These are phyloP conservation scores for Epizoanthus illoricatus DNA, from an alignment of 92 coral and sea anemone genomes.

Conservation along the genomic window DNA sequence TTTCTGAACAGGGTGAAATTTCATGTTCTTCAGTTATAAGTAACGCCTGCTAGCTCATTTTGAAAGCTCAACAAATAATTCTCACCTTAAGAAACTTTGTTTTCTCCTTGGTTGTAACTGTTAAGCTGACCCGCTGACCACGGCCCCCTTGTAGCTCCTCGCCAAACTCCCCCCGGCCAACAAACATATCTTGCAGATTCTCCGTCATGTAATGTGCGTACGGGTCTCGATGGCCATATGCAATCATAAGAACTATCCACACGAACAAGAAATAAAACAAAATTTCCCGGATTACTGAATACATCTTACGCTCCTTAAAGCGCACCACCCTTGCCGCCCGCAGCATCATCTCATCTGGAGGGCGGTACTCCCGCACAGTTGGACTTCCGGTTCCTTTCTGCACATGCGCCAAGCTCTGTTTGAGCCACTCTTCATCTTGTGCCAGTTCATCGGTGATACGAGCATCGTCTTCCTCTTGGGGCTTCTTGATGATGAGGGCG, in stretches of 20 bases:
- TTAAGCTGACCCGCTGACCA: conserved; percentile 38
- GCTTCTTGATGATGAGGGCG: conserved; percentile 82
- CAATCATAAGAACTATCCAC: conserved; percentile 87
- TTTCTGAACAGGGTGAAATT: neutral
- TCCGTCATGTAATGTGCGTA: conserved; percentile 83
- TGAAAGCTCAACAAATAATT: too few species aligned
- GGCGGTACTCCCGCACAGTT: conserved; percentile 50
- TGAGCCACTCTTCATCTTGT: conserved; percentile 88
- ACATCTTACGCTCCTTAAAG: conserved; percentile 91
- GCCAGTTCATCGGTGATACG: conserved; percentile 81
- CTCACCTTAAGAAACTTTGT: conserved; percentile 60
- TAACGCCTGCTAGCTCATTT: too few species aligned
- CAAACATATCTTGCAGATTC: conserved; percentile 73
- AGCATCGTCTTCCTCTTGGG: conserved; percentile 78
- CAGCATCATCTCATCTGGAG: conserved; percentile 78
- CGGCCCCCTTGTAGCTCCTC: conserved; percentile 56
- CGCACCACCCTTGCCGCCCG: conserved; percentile 78
- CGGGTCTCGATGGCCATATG: conserved; percentile 96
- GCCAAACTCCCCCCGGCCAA: conserved; percentile 52
- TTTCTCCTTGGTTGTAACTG: conserved; percentile 22
- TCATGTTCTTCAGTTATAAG: too few species aligned
- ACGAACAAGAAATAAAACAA: conserved; percentile 83
- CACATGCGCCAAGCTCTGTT: conserved; percentile 57
- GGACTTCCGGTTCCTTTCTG: conserved; percentile 48
- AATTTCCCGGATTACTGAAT: conserved; percentile 80